phyloP scores from a whole-genome alignment of 1,140 invertebrate species.

The Diprion similis region DNA sequence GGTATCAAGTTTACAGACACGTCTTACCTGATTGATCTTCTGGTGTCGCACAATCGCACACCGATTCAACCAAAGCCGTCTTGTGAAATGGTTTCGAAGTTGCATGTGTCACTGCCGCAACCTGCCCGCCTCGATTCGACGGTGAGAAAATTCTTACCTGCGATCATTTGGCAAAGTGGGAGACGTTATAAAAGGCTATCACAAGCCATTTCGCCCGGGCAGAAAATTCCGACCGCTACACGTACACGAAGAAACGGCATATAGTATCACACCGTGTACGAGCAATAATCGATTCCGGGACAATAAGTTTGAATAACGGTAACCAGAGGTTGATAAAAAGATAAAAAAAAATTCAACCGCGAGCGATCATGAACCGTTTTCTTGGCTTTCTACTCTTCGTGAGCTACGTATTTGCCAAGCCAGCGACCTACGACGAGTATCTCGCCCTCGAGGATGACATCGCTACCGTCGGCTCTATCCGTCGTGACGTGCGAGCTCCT shows the following conservation, averaged over 20 bases:
- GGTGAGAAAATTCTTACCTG: background rate
- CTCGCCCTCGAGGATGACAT: slow-evolving; percentile 28
- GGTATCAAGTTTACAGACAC: background rate
- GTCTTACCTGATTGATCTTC: background rate
- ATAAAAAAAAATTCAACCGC: background rate
- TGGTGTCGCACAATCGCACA: background rate
- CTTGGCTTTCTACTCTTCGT: slow-evolving; percentile 25
- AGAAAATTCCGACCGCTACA: background rate
- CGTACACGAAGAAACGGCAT: background rate
- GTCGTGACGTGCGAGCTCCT: slow-evolving; percentile 39
- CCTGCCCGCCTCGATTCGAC: too few species aligned
- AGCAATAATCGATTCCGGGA: too few species aligned
- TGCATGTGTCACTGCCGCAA: background rate
- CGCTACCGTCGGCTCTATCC: slow-evolving; percentile 31
- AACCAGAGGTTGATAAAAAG: too few species aligned
- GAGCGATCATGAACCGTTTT: slow-evolving; percentile 21
- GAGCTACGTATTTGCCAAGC: slow-evolving; percentile 21
- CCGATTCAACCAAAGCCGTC: background rate
- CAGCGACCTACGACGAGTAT: slow-evolving; percentile 30
- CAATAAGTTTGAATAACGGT: too few species aligned
- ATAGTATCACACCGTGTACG: background rate
- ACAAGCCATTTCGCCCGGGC: background rate
- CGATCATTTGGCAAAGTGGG: background rate
- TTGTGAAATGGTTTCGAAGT: background rate
- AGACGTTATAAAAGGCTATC: background rate